Evolutionary conservation across 1,140 invertebrate species (phyloP).

Genomic region (Trichonephila clavata): DNA sequence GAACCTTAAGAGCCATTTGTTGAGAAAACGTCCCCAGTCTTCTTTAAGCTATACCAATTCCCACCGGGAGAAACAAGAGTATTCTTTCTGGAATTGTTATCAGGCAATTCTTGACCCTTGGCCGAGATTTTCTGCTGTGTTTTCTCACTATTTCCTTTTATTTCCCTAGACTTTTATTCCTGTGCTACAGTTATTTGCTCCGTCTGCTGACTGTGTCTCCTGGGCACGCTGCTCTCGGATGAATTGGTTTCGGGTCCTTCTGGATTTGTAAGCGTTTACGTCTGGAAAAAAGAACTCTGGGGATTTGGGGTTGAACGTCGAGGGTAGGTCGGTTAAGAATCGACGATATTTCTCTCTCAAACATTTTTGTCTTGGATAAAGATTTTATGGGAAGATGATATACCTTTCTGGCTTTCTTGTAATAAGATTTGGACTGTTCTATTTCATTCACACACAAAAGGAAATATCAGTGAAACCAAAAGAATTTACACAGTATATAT

Average conservation of each 20-base stretch:
- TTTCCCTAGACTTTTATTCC: neutral
- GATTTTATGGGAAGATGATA: neutral
- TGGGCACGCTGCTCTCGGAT: neutral
- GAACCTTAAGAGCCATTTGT: neutral
- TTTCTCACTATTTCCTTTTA: constrained; percentile 41
- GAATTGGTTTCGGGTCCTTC: constrained; percentile 35
- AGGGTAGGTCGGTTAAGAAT: neutral
- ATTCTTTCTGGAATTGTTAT: constrained; percentile 43
- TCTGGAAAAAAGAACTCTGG: neutral
- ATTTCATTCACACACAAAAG: too few relatives aligned
- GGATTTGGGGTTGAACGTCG: constrained; percentile 18
- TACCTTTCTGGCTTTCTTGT: neutral
- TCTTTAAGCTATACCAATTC: neutral
- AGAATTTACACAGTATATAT: too few relatives aligned
- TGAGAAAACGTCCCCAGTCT: neutral
- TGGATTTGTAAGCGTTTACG: constrained; percentile 11
- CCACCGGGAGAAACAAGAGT: neutral
- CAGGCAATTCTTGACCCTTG: constrained; percentile 67
- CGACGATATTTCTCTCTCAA: neutral
- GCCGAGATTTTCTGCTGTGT: constrained; percentile 14
- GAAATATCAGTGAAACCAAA: too few relatives aligned
- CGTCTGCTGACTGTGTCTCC: constrained; percentile 29
- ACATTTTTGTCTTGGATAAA: neutral
- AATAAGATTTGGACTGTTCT: too few relatives aligned
- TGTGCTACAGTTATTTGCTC: constrained; percentile 26